Percentiles rank a stretch among this genome's conserved stretches.
Conservation (phyloP, 2,888 invertebrate genomes). For the Nematopogon swammerdamellus region DNA sequence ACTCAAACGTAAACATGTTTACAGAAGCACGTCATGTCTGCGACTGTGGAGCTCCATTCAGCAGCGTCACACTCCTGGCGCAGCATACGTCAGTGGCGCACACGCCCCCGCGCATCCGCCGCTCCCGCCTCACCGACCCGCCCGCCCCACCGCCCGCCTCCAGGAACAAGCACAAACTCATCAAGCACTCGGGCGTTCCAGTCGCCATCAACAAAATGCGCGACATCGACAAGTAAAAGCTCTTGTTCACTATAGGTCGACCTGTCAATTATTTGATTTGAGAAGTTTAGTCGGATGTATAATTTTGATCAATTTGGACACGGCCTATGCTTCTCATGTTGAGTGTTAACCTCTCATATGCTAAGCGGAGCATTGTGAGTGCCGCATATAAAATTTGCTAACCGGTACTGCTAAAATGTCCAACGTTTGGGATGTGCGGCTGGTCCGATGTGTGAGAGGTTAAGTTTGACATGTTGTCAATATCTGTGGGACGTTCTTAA, state of each 20-base stretch:
- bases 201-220: constrained; percentile 2
- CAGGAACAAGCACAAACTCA: neutral
- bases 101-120: constrained; percentile 44
- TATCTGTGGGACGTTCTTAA: neutral
- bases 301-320: too few relatives aligned
- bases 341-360: too few relatives aligned
- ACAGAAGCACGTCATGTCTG: constrained; percentile 47
- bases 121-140: constrained; percentile 24
- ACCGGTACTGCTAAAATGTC: too few relatives aligned
- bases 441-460: too few relatives aligned
- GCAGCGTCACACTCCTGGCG: constrained; percentile 36
- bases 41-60: constrained; percentile 46
- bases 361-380: too few relatives aligned
- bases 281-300: neutral
- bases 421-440: too few relatives aligned
- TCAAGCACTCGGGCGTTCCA: constrained; percentile 14
- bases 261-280: neutral
- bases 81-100: constrained; percentile 46
- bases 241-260: too few relatives aligned
- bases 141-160: constrained; percentile 32
- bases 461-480: too few relatives aligned
- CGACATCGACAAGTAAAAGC: constrained; percentile 8
- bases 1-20: too few relatives aligned
- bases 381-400: too few relatives aligned
- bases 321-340: too few relatives aligned